These are phyloP conservation scores for Ataeniobius toweri DNA, from an alignment of 2,797 vertebrate species.

Conservation along the genomic window DNA sequence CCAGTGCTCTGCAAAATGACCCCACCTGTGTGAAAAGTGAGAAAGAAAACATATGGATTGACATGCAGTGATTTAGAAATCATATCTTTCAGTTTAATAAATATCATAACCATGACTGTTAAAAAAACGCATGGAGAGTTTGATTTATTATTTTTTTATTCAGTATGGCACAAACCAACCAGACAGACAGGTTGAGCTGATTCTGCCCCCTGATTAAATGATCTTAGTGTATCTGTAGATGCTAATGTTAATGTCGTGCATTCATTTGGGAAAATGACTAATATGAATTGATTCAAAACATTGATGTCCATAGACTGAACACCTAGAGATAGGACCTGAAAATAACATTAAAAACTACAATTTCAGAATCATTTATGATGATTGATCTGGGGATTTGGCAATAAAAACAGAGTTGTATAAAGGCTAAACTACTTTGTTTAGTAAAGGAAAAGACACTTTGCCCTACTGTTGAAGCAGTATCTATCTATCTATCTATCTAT, in stretches of 20 bases:
- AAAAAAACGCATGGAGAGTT: neutral
- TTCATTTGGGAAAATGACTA: neutral
- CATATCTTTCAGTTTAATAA: constrained; percentile 15
- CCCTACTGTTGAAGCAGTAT: no score
- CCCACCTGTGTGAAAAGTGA: neutral
- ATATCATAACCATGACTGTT: constrained; percentile 5
- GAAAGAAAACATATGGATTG: constrained; percentile 19
- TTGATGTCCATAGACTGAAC: neutral
- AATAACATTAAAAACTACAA: no score
- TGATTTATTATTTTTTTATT: neutral
- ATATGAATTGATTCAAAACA: neutral
- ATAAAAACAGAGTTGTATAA: neutral
- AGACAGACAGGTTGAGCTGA: constrained; percentile 1
- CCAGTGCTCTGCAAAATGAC: constrained; percentile 1
- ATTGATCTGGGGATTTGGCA: neutral
- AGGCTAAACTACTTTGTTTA: neutral
- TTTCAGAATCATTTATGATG: neutral
- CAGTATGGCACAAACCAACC: constrained; percentile 28
- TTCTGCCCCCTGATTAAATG: constrained; percentile 34
- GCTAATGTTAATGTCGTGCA: neutral
- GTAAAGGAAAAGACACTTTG: no score
- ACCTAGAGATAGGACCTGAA: neutral
- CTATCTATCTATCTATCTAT: no score
- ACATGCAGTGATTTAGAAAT: constrained; percentile 10
- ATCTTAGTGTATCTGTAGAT: neutral